Conservation (phyloP, 2,797 vertebrate genomes). For the Artibeus lituratus region DNA sequence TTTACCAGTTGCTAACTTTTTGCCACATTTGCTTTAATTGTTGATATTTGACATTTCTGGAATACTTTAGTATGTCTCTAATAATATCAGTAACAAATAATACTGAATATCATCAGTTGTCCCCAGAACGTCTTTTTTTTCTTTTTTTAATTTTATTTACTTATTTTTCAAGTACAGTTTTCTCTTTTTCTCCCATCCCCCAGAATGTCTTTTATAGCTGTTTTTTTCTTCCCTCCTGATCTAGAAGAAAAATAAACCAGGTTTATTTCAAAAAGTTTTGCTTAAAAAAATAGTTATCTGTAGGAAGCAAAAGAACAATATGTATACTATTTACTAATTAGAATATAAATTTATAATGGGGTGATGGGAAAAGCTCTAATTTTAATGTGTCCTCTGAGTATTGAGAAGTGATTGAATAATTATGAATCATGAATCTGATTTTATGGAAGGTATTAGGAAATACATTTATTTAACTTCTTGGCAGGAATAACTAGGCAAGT, state of each 20-base stretch:
- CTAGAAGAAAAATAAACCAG: neutral
- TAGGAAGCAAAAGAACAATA: slow-evolving; percentile 8
- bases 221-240: neutral
- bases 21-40: neutral
- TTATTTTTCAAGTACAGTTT: no score
- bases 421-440: slow-evolving; percentile 23
- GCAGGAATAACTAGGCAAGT: neutral
- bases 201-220: neutral
- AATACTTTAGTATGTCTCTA: neutral
- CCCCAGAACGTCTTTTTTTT: neutral
- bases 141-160: no score
- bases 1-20: neutral
- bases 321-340: slow-evolving; percentile 42
- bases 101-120: neutral
- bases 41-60: neutral
- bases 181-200: no score
- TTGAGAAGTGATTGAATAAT: slow-evolving; percentile 24
- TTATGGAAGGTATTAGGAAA: slow-evolving; percentile 21
- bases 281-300: neutral
- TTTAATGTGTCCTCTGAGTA: slow-evolving; percentile 35
- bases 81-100: neutral
- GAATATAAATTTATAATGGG: slow-evolving; percentile 31
- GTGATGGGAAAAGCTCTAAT: slow-evolving; percentile 24
- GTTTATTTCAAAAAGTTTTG: neutral
- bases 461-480: slow-evolving; percentile 19